Conservation (phyloP, 2,113 vertebrate species). For the Chlorocebus sabaeus region DNA sequence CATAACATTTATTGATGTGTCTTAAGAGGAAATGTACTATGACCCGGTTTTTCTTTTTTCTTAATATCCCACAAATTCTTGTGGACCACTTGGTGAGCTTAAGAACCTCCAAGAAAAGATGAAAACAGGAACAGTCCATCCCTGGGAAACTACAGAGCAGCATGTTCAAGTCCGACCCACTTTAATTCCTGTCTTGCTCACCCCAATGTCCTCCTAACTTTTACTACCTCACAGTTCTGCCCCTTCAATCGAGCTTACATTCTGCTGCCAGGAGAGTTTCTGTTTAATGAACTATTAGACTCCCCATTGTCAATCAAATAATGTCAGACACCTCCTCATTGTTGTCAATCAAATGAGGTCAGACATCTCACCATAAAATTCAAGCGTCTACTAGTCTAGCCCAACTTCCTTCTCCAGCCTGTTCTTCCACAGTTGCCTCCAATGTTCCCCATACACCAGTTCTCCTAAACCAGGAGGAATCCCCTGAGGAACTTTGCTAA, state of each 20-base stretch:
- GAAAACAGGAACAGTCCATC: background rate
- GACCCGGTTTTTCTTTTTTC: background rate
- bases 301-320: background rate
- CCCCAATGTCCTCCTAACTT: background rate
- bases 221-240: background rate
- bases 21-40: background rate
- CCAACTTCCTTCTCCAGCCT: background rate
- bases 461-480: background rate
- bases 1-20: background rate
- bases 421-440: background rate
- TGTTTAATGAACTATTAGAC: background rate
- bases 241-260: background rate
- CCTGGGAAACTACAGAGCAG: background rate
- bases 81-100: background rate
- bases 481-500: background rate
- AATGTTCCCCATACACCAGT: background rate
- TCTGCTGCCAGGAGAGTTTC: background rate
- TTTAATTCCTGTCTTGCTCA: background rate
- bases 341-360: background rate
- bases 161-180: rapidly evolving
- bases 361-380: background rate
- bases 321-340: background rate
- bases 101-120: background rate
- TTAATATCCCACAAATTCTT: background rate
- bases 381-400: background rate